Conservation (phyloP, 2,113 vertebrate species). For the Sinocyclocheilus rhinocerous region DNA sequence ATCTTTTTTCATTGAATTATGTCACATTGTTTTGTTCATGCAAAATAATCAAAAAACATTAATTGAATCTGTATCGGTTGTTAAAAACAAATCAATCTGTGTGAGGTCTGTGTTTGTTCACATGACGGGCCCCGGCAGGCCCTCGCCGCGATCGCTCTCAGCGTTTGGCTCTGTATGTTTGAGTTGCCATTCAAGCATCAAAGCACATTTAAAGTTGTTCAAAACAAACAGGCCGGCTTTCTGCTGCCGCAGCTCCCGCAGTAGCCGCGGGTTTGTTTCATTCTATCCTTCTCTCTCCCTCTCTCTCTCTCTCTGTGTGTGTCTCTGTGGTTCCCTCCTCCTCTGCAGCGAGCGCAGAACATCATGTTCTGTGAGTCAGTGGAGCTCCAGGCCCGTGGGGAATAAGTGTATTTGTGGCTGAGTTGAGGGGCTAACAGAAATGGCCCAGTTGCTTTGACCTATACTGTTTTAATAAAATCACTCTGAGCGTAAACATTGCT, state of each 20-base stretch:
- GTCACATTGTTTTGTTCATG: neutral
- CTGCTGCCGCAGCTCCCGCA: slow-evolving; percentile 16
- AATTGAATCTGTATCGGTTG: neutral
- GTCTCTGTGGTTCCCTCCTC: neutral
- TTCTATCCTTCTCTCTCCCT: neutral
- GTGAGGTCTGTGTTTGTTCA: neutral
- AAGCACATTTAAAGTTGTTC: slow-evolving; percentile 51
- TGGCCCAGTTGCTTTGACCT: slow-evolving; percentile 51
- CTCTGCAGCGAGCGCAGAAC: slow-evolving; percentile 37
- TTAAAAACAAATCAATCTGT: neutral
- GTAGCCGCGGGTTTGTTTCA: neutral
- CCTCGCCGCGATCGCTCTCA: neutral
- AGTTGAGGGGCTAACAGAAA: slow-evolving; percentile 29
- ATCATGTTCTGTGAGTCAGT: slow-evolving; percentile 47
- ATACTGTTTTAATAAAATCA: slow-evolving; percentile 54
- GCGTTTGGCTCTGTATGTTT: neutral
- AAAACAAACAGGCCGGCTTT: slow-evolving; percentile 53
- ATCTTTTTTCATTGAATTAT: neutral
- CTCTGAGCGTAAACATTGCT: slow-evolving; percentile 54
- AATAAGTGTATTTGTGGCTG: slow-evolving; percentile 23
- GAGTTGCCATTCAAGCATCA: slow-evolving; percentile 51
- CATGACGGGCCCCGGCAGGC: neutral
- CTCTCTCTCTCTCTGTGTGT: no score
- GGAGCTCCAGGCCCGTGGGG: slow-evolving; percentile 10
- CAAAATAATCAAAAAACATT: neutral